Base-by-base conservation (phyloP, 2,888 invertebrate genomes). In the Ennomos quercinarius region DNA sequence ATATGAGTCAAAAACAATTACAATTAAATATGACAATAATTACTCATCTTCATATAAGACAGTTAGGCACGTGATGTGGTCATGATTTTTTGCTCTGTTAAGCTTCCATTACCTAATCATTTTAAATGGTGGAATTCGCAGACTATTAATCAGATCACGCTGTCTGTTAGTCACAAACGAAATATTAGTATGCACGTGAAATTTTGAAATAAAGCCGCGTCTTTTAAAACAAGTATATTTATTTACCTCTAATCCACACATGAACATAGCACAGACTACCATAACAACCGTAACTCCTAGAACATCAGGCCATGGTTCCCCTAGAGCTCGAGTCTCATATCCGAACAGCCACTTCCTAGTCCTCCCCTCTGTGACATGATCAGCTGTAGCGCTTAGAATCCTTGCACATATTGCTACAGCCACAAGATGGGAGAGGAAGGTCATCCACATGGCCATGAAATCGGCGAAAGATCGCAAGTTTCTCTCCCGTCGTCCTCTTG, bases 291-390 rank as follows among this genome's bases (percentile, higher is more conserved):
- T 94, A 2, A 95, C 94, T 6, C 94, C 95, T 5, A 95, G 72
- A 4, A 94, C 93, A 73, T 95, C 95, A 27, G 95, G 95, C 94
- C 94, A 94, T 0, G 94, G 94, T 70, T 94, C 94, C 0, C 94
- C 94, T 53, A 94, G 77, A 0, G 93, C 89, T 70, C 93, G 89
- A 6, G 94, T 93, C 72, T 94, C 93, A 67, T 94, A 88, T 1
- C 94, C 94, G 67, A 94, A 94, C 39, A 94, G 76, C 93, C 94
- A 94, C 45, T 93, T 88, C 58, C 94, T 89, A n/a, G 94, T 93
- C 38, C 93, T 81, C 1, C 94, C 94, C 12, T 89, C 93, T 36
- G 94, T 94, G 57, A 94, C 94, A 65, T 94, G 94, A 71, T 95
- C 94, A 8, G 95, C 93, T 0, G 94, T 94, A 2, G 94, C 94